Percentiles rank a stretch among this genome's conserved stretches.
These are phyloP conservation scores for Rutpela maculata DNA, from an alignment of 2,888 invertebrate genomes.

Conservation along the genomic window DNA sequence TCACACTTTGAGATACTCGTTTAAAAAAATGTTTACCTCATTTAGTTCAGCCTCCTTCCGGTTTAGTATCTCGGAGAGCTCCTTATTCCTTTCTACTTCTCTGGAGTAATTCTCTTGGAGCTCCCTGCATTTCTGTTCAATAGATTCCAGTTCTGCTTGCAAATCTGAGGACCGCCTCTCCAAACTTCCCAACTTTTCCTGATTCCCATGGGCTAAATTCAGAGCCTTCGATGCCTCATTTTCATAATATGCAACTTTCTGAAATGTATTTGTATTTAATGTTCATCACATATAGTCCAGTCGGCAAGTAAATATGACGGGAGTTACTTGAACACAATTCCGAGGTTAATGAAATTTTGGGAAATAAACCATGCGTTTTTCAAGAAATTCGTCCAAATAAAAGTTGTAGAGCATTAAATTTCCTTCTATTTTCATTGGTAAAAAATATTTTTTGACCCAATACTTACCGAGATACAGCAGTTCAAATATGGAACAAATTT, in stretches of 20 bases:
- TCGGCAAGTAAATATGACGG: no score
- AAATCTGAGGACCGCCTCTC: conserved; percentile 75
- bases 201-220: conserved; percentile 81
- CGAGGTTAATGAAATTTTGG: no score
- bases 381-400: no score
- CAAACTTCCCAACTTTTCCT: conserved; percentile 79
- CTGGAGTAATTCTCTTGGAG: conserved; percentile 57
- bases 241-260: conserved; percentile 80
- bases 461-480: no score
- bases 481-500: no score
- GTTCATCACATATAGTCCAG: conserved; percentile 11
- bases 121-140: conserved; percentile 57
- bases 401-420: no score
- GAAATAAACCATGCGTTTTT: no score
- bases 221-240: conserved; percentile 84
- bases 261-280: conserved; percentile 33
- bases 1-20: neutral
- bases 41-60: conserved; percentile 77
- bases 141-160: conserved; percentile 71
- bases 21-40: conserved; percentile 74
- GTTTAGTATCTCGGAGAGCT: conserved; percentile 78
- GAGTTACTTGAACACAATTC: no score
- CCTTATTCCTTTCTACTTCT: conserved; percentile 73
- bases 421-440: no score
- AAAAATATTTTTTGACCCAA: no score